Conservation (phyloP, 2,113 vertebrate species). For the Nettapus auritus region DNA sequence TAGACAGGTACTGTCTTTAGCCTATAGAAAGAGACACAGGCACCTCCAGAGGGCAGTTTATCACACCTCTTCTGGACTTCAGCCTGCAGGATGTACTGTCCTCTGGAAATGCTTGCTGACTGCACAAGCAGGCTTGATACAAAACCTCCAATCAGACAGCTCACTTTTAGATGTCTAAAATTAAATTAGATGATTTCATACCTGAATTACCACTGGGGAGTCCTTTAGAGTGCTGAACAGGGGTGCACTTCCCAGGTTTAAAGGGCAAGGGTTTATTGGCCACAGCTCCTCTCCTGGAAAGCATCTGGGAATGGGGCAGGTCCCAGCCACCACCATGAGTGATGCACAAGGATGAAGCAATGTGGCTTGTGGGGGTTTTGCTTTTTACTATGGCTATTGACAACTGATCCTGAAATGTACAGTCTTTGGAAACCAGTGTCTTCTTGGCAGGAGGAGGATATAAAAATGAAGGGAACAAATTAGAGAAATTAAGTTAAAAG, state of each 20-base stretch:
- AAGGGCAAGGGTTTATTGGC: background rate
- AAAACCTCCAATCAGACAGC: background rate
- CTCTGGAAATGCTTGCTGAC: background rate
- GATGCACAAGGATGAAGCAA: rapidly evolving
- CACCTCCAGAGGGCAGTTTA: background rate
- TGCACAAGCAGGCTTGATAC: background rate
- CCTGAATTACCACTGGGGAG: background rate
- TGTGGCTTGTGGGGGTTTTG: background rate
- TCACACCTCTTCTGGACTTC: background rate
- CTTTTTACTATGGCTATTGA: background rate
- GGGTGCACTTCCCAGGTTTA: background rate
- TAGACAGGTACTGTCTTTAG: background rate
- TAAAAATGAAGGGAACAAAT: background rate
- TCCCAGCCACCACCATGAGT: background rate
- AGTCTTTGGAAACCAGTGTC: background rate
- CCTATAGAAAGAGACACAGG: background rate
- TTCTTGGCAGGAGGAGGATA: background rate
- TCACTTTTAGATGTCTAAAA: background rate
- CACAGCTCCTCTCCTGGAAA: background rate
- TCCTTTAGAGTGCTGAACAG: background rate
- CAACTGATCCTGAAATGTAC: background rate
- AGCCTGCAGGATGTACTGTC: background rate
- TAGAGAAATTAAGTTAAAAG: background rate
- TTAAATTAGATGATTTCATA: background rate
- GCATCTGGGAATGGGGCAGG: background rate